These are phyloP conservation scores for Tupiocoris notatus DNA, from an alignment of 2,888 invertebrate species.

Conservation along the genomic window DNA sequence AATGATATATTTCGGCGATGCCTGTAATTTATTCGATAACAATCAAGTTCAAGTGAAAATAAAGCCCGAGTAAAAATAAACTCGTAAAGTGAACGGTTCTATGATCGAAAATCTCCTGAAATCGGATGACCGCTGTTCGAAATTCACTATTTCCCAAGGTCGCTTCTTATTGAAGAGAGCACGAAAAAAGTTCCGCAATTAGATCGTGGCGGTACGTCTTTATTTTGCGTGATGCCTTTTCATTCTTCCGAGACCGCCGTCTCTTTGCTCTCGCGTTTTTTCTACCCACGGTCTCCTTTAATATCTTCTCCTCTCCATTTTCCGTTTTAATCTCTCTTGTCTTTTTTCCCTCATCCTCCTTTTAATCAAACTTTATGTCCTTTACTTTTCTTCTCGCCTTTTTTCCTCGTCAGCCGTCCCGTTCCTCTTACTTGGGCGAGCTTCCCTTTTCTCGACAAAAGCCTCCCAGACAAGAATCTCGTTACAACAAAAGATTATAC, in stretches of 20 bases:
- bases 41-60: too few relatives aligned
- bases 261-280: not conserved
- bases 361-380: constrained; percentile 39
- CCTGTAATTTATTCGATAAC: too few relatives aligned
- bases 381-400: constrained; percentile 24
- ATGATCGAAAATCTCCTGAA: too few relatives aligned
- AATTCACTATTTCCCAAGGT: too few relatives aligned
- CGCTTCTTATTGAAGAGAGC: not conserved
- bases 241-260: not conserved
- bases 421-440: not conserved
- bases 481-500: constrained; percentile 26
- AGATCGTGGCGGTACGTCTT: constrained; percentile 21
- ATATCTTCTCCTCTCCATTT: constrained; percentile 30
- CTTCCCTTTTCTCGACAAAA: not conserved
- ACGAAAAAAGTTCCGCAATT: constrained; percentile 14
- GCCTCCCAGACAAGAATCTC: constrained; percentile 18
- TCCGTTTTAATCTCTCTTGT: constrained; percentile 23
- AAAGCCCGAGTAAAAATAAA: too few relatives aligned
- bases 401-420: constrained; percentile 1
- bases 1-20: too few relatives aligned
- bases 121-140: too few relatives aligned
- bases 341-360: constrained; percentile 11
- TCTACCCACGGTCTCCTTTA: constrained; percentile 15
- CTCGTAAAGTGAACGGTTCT: too few relatives aligned
- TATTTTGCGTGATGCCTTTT: constrained; percentile 33